phyloP scores from a whole-genome alignment of 2,888 invertebrate species.

The Epistrophe grossulariae region DNA sequence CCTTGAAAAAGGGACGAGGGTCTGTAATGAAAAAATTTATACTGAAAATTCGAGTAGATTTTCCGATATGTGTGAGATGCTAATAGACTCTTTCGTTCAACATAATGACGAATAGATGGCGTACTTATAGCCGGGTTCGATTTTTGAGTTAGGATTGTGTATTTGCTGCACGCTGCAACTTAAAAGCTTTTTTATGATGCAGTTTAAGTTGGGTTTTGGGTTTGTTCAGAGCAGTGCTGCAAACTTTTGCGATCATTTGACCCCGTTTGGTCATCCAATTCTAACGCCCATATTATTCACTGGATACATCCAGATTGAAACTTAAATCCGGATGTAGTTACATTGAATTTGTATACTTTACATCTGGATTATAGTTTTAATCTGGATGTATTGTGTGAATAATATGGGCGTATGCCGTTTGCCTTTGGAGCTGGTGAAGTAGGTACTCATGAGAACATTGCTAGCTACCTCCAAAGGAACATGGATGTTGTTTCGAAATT shows the following conservation, averaged over 20 bases:
- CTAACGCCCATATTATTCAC: no score
- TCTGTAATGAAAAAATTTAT: not conserved
- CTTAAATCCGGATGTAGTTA: no score
- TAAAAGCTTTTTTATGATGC: constrained; percentile 13
- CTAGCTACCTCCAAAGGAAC: no score
- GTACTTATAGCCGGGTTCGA: not conserved
- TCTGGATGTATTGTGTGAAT: no score
- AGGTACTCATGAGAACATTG: no score
- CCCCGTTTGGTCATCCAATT: not conserved
- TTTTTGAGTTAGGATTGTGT: constrained; percentile 23
- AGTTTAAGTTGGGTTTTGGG: not conserved
- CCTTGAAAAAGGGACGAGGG: not conserved
- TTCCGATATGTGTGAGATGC: not conserved
- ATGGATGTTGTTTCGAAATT: no score
- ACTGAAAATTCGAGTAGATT: not conserved
- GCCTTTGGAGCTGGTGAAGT: no score
- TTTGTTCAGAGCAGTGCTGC: constrained; percentile 32
- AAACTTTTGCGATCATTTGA: constrained; percentile 27
- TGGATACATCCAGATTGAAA: no score
- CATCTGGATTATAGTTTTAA: no score
- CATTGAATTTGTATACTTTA: no score
- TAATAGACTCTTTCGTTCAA: not conserved
- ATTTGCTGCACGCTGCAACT: constrained; percentile 1
- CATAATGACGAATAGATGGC: constrained; percentile 39
- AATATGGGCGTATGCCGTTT: no score